A percentile compares a stretch with the other conserved stretches of the same genome.
Evolutionary conservation across 2,113 vertebrate genomes (phyloP).

Genomic region (Empidonax alnorum): DNA sequence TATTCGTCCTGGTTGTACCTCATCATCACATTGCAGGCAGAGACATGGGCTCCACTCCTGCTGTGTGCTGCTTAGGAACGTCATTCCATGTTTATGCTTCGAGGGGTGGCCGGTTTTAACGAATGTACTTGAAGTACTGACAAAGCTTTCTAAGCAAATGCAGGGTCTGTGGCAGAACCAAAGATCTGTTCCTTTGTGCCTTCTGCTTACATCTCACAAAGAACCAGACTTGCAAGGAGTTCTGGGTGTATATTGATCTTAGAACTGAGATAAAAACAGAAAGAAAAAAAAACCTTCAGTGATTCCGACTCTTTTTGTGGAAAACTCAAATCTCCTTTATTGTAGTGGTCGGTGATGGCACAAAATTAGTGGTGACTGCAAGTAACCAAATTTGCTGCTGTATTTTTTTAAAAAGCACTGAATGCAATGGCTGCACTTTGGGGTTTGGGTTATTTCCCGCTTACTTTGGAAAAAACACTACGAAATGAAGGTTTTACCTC

Average conservation of each 20-base stretch:
- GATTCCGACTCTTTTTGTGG: neutral
- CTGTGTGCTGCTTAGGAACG: rapidly evolving
- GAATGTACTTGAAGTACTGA: neutral
- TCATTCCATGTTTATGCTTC: rapidly evolving
- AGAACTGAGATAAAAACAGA: neutral
- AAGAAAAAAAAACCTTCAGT: neutral
- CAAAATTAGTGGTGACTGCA: neutral
- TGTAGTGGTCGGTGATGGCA: neutral
- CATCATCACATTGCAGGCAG: neutral
- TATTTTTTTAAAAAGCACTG: neutral
- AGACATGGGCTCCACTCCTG: neutral
- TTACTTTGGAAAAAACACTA: neutral
- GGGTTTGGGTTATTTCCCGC: neutral
- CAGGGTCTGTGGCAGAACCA: neutral
- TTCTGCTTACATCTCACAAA: neutral
- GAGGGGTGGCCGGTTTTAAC: neutral
- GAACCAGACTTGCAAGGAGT: neutral
- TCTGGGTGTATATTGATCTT: neutral
- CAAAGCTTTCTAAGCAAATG: neutral
- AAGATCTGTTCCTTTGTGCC: neutral
- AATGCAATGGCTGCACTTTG: neutral
- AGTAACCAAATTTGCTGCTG: neutral
- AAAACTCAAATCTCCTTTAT: neutral
- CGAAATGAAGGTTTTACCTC: neutral
- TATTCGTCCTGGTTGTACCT: neutral